Evolutionary conservation across 2,888 invertebrate species (phyloP).

Genomic region (Mallateleia sp.): DNA sequence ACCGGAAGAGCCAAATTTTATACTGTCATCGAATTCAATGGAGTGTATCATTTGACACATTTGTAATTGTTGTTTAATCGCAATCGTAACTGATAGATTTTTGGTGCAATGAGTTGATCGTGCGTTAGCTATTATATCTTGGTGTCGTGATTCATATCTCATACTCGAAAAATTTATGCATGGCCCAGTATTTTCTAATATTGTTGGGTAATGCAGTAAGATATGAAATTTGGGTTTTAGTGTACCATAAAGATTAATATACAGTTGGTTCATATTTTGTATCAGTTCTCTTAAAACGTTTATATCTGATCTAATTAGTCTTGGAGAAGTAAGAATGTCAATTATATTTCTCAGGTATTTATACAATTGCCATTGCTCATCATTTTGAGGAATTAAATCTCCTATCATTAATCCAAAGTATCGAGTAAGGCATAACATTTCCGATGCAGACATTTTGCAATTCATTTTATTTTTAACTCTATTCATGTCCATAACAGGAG

Average conservation of each 20-base stretch:
- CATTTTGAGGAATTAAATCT: conserved; percentile 38
- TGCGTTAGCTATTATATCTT: neutral
- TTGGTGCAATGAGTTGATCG: neutral
- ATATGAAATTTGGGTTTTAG: conserved; percentile 59
- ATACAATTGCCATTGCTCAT: conserved; percentile 40
- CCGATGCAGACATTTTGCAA: conserved; percentile 10
- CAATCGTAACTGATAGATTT: too few relatives aligned
- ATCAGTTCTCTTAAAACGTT: conserved; percentile 5
- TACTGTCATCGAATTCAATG: neutral
- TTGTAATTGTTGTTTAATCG: conserved; percentile 25
- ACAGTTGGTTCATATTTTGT: conserved; percentile 12
- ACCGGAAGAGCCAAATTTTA: conserved; percentile 2
- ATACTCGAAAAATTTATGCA: conserved; percentile 44
- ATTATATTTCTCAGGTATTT: conserved; percentile 43
- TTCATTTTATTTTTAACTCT: conserved; percentile 15
- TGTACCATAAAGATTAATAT: conserved; percentile 18
- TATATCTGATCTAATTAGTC: conserved; percentile 13
- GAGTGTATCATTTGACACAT: conserved; percentile 37
- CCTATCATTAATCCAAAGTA: conserved; percentile 49
- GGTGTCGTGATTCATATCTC: conserved; percentile 47
- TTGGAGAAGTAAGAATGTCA: conserved; percentile 49
- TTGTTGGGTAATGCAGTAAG: conserved; percentile 36
- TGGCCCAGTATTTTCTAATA: conserved; percentile 50
- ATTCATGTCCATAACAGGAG: conserved; percentile 15
- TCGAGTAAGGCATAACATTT: conserved; percentile 34